Evolutionary conservation across 2,113 vertebrate genomes (phyloP).

Genomic region (Sapajus apella): DNA sequence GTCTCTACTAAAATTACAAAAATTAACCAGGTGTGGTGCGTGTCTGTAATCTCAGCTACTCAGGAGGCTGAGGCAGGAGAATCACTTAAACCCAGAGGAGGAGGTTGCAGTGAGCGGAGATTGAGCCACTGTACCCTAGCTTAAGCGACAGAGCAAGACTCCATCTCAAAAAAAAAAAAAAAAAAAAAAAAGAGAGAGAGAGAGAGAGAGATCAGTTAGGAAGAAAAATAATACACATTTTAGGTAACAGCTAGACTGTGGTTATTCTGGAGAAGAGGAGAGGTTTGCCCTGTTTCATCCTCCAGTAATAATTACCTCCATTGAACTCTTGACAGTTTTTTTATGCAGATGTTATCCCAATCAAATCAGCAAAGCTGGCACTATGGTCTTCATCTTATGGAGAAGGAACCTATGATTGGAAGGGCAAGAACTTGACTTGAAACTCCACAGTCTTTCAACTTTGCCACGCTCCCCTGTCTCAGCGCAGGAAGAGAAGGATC

Average conservation of each 20-base stretch:
- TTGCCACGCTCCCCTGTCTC: neutral
- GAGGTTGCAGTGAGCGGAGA: too few relatives aligned
- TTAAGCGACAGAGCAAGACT: too few relatives aligned
- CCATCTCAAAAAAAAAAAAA: too few relatives aligned
- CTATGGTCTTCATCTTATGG: neutral
- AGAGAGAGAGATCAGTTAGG: neutral
- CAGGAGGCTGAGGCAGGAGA: too few relatives aligned
- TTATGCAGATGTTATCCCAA: neutral
- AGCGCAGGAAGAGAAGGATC: neutral
- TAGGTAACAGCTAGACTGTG: neutral
- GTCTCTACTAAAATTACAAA: too few relatives aligned
- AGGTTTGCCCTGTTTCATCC: neutral
- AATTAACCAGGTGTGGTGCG: too few relatives aligned
- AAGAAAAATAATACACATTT: neutral
- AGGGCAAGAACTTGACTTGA: neutral
- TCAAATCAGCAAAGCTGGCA: neutral
- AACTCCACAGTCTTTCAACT: neutral
- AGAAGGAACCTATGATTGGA: neutral
- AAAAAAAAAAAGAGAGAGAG: too few relatives aligned
- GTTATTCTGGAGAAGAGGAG: neutral
- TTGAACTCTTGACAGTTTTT: neutral
- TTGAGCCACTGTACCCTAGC: too few relatives aligned
- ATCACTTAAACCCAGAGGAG: too few relatives aligned
- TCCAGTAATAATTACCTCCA: neutral
- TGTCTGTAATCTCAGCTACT: too few relatives aligned